phyloP scores from a whole-genome alignment of 2,888 invertebrate species.

The Pocota personata region DNA sequence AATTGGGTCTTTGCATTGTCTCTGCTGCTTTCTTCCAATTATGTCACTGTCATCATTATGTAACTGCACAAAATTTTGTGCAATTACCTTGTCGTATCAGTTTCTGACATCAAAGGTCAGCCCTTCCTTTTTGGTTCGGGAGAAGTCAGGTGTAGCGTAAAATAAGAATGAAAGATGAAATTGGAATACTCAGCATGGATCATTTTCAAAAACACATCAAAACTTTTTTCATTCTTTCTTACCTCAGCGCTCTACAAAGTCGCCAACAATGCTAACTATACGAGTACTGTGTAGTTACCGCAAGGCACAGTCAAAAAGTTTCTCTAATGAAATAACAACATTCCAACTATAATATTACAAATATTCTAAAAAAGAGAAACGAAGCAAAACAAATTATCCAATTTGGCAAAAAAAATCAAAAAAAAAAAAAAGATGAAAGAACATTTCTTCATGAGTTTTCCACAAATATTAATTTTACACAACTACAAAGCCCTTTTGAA shows the following conservation, averaged over 20 bases:
- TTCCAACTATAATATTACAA: slow-evolving; percentile 20
- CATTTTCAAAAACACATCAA: neutral
- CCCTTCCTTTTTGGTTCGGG: too few species aligned
- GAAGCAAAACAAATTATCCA: slow-evolving; percentile 39
- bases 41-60: too few species aligned
- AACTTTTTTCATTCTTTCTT: slow-evolving; percentile 2
- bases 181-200: neutral
- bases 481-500: slow-evolving; percentile 43
- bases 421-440: slow-evolving; percentile 52
- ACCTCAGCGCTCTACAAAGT: neutral
- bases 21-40: too few species aligned
- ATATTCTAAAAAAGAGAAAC: neutral
- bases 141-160: too few species aligned
- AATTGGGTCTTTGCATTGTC: too few species aligned
- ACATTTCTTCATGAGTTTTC: slow-evolving; percentile 44
- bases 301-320: slow-evolving; percentile 8
- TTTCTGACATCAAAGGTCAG: too few species aligned
- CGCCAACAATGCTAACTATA: neutral
- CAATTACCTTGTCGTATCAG: too few species aligned
- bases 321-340: neutral
- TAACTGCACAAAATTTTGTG: too few species aligned
- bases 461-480: slow-evolving; percentile 64
- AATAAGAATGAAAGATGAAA: neutral
- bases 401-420: slow-evolving; percentile 8
- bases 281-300: neutral